These are phyloP conservation scores for Trissolcus basalis DNA, from an alignment of 1,140 invertebrate genomes.

Conservation along the genomic window DNA sequence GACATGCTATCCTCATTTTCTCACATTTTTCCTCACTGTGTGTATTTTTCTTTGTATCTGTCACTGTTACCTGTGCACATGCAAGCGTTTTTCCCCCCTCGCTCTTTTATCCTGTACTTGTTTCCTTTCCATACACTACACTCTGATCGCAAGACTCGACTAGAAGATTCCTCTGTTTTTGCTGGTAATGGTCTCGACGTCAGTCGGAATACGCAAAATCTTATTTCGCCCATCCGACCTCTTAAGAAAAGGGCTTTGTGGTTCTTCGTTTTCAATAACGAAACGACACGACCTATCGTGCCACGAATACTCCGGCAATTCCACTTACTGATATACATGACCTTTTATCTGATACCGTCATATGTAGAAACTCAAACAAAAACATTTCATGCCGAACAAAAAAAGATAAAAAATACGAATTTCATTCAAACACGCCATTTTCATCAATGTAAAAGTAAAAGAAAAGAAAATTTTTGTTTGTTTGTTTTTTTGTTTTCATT, in stretches of 20 bases:
- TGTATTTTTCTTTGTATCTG: slow-evolving; percentile 52
- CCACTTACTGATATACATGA: slow-evolving; percentile 21
- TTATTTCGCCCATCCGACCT: slow-evolving; percentile 68
- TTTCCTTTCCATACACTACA: slow-evolving; percentile 50
- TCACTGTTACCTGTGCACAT: slow-evolving; percentile 58
- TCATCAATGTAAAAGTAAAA: no score
- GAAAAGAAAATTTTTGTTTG: no score
- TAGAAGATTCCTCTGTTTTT: slow-evolving; percentile 66
- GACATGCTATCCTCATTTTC: slow-evolving; percentile 50
- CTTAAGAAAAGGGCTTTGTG: slow-evolving; percentile 55
- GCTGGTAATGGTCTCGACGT: slow-evolving; percentile 73
- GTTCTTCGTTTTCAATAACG: slow-evolving; percentile 66
- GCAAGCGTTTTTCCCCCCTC: slow-evolving; percentile 41
- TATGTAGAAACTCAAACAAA: not conserved
- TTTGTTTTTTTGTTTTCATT: no score
- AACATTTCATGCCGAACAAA: no score
- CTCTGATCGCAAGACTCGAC: slow-evolving; percentile 45
- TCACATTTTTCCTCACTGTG: slow-evolving; percentile 43
- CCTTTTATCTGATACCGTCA: not conserved
- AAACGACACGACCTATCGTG: slow-evolving; percentile 59
- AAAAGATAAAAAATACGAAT: no score
- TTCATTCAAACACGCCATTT: no score
- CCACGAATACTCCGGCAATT: slow-evolving; percentile 43
- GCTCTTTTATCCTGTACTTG: slow-evolving; percentile 57
- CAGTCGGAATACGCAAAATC: slow-evolving; percentile 74